These are phyloP conservation scores for Panurus biarmicus DNA, from an alignment of 2,113 vertebrate species.

Conservation along the genomic window DNA sequence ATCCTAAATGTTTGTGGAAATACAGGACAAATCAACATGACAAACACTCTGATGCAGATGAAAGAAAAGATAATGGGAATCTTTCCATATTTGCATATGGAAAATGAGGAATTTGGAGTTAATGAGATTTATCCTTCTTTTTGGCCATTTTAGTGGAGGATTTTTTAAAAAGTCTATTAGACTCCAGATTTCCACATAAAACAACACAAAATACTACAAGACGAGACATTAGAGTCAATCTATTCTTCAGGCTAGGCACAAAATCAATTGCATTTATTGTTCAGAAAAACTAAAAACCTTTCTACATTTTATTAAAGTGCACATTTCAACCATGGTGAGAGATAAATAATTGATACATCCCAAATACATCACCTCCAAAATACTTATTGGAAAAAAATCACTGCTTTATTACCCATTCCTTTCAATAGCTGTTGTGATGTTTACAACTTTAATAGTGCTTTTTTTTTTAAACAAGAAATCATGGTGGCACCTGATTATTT, in stretches of 20 bases:
- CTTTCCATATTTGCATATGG: not conserved
- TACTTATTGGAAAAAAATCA: constrained; percentile 41
- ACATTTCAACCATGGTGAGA: not conserved
- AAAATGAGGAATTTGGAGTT: constrained; percentile 10
- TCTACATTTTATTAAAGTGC: constrained; percentile 59
- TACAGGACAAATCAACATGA: constrained; percentile 45
- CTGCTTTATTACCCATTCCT: constrained; percentile 36
- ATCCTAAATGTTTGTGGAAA: constrained; percentile 55
- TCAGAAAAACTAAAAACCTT: constrained; percentile 63
- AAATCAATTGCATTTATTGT: constrained; percentile 63
- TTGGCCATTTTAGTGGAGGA: not conserved
- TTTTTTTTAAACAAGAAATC: not conserved
- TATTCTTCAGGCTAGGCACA: constrained; percentile 53
- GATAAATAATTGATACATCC: constrained; percentile 53
- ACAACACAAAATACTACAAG: constrained; percentile 10
- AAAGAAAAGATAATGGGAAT: constrained; percentile 12
- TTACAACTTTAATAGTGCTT: not conserved
- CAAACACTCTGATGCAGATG: constrained; percentile 18
- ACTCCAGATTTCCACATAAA: constrained; percentile 3
- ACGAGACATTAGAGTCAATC: constrained; percentile 38
- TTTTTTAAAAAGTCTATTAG: not conserved
- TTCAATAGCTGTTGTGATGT: not conserved
- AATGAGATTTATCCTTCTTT: constrained; percentile 27
- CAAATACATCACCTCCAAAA: constrained; percentile 45
- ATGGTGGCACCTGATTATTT: not conserved